A percentile compares a stretch with the other conserved stretches of the same genome.
These are phyloP conservation scores for Epistrophe grossulariae DNA, from an alignment of 2,888 invertebrate genomes.

Conservation along the genomic window DNA sequence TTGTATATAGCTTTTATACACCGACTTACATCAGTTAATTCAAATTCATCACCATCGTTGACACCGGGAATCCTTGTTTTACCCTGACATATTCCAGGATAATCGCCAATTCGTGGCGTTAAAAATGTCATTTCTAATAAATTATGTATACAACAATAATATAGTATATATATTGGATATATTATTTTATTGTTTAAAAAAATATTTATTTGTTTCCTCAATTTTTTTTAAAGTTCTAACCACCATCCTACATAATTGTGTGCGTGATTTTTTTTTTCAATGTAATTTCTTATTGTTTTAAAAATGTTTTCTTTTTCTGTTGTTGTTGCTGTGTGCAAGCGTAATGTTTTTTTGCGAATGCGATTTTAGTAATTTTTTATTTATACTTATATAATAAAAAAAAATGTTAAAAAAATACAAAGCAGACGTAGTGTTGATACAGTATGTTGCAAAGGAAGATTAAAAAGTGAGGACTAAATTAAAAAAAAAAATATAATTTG, in stretches of 20 bases:
- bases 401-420: not conserved
- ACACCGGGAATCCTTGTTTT: slow-evolving; percentile 97
- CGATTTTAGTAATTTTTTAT: slow-evolving; percentile 6
- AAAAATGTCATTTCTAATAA: slow-evolving; percentile 91
- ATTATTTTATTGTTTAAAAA: slow-evolving; percentile 36
- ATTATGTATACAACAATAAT: slow-evolving; percentile 58
- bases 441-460: slow-evolving; percentile 14
- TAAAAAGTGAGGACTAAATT: not conserved
- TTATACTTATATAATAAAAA: not conserved
- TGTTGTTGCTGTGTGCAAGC: not conserved
- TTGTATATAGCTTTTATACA: slow-evolving; percentile 71
- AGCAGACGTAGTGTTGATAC: slow-evolving; percentile 9
- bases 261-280: not conserved
- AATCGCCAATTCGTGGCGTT: slow-evolving; percentile 93
- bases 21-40: slow-evolving; percentile 93
- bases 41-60: slow-evolving; percentile 96
- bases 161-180: slow-evolving; percentile 32
- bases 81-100: slow-evolving; percentile 96
- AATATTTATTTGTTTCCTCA: slow-evolving; percentile 72
- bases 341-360: slow-evolving; percentile 16
- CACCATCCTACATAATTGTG: slow-evolving; percentile 15
- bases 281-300: not conserved
- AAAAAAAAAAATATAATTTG: not conserved
- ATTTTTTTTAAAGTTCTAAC: slow-evolving; percentile 32
- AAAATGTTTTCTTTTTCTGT: no score